A percentile compares a stretch with the other conserved stretches of the same genome.
These are phyloP conservation scores for Hoplodrina ambigua DNA, from an alignment of 2,888 invertebrate genomes.

Conservation along the genomic window DNA sequence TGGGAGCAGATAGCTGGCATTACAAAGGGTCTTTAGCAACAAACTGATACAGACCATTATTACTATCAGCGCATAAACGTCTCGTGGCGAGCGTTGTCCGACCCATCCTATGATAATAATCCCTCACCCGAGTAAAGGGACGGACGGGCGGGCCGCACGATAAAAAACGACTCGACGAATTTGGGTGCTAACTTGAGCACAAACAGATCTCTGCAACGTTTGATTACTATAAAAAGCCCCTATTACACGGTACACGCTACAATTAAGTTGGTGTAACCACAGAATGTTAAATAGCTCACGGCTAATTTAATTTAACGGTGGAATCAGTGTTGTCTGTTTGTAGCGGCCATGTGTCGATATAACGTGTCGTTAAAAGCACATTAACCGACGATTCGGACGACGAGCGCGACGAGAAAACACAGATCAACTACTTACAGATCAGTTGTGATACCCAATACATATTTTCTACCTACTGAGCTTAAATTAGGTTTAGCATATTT, in stretches of 20 bases:
- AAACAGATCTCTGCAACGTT: slow-evolving; percentile 37
- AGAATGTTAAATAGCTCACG: slow-evolving; percentile 61
- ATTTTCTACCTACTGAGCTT: slow-evolving; percentile 5
- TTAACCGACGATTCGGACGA: slow-evolving; percentile 74
- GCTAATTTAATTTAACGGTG: slow-evolving; percentile 68
- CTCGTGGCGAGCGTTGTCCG: slow-evolving; percentile 11
- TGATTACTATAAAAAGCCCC: slow-evolving; percentile 38
- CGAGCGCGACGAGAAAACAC: slow-evolving; percentile 48
- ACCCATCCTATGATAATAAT: slow-evolving; percentile 41
- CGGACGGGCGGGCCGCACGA: slow-evolving; percentile 18
- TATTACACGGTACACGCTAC: slow-evolving; percentile 52
- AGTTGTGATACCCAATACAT: background rate
- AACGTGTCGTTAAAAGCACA: slow-evolving; percentile 80
- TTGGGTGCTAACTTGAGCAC: slow-evolving; percentile 25
- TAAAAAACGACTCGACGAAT: slow-evolving; percentile 32
- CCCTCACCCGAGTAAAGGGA: slow-evolving; percentile 18
- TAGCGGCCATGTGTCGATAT: slow-evolving; percentile 73
- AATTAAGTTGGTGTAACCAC: slow-evolving; percentile 57
- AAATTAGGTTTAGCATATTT: background rate
- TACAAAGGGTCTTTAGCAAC: slow-evolving; percentile 49
- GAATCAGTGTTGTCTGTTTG: slow-evolving; percentile 57
- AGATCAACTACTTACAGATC: slow-evolving; percentile 40
- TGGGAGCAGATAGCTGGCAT: slow-evolving; percentile 35
- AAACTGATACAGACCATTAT: slow-evolving; percentile 21
- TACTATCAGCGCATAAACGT: slow-evolving; percentile 34